Evolutionary conservation across 2,888 invertebrate genomes (phyloP), one percentile per base, ranked within the genome.

Genomic region (Anthrax anthrax): DNA sequence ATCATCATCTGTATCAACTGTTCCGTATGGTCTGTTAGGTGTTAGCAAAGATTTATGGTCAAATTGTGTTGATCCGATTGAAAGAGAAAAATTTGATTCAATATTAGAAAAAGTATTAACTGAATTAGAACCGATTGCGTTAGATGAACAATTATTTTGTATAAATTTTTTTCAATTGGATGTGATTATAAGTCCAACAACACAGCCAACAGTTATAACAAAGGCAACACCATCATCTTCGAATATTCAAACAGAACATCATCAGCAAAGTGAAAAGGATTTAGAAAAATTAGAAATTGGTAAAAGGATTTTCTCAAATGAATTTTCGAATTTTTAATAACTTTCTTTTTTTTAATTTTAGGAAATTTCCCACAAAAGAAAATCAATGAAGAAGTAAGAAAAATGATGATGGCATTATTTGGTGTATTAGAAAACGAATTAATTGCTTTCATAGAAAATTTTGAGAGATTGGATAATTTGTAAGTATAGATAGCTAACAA

Each of bases 71-170:
- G 78, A 77, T 50, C 60, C 72, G n/a, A 68, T 70, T 6, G 78
- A 79, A 57, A 65, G 78, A 23, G 67, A 71, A 49, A 67, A 71
- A 40, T 77, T 75, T 55, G 82, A 84, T 61, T 73, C 81, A 50
- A 73, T 87, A 43, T 71, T 91, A 48, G 89, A 91, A 63, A 80
- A 84, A 66, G 86, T 94, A 44, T 72, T 98, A 48, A 84, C 84
- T 16, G 84, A 91, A 61, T 73, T 96, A 52, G 92, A 94, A 63
- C 86, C 87, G 4, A 81, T 92, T 46, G 94, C 95, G 62, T 74
- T 94, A 53, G 85, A 88, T 19, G 97, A 97, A 65, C 95, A 96
- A 70, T 84, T 90, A 55, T 97, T 97, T 69, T 95, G 94, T 64
- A 80, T 87, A 17, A 76, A 80, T 50, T 97, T 96, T 71, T 91